Evolutionary conservation across 1,140 invertebrate species (phyloP), one percentile per base, ranked within the genome.

Genomic region (Homarus americanus): DNA sequence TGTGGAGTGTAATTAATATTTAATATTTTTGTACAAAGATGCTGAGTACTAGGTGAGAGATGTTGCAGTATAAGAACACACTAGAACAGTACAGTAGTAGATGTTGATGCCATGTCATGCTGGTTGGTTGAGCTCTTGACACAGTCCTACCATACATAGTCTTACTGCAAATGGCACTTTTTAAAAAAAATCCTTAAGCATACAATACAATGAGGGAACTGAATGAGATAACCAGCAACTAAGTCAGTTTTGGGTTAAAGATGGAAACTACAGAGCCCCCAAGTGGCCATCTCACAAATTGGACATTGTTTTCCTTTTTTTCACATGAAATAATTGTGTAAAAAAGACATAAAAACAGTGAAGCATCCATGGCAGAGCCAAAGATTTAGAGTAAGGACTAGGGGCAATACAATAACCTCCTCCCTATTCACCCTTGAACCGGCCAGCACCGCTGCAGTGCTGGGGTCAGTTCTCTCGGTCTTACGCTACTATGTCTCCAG

Each of bases 1-100:
- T 28, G 15, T 20, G 17, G 36, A 36, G 10, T 82, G 79, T 82
- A 82, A 87, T 90, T 90, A 90, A 90, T 90, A 90, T 90, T 90
- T 90, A 90, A 90, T 90, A 90, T 90, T 90, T 90, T 90, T 90
- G 88, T 90, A 90, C 88, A 90, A 90, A 90, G 88, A 90, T 90
- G 86, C 76, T 88, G 88, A 69, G 80, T 90, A 90, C 88, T 90
- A 90, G 88, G 86, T 90, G 88, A 90, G 88, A 90, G 88, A 84
- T 83, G 88, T 90, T 82, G 80, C 66, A 90, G 88, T 90, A 90
- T 90, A 83, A 90, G 76, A 88, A 79, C 86, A 88, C 86, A 82
- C 86, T 88, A 88, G 86, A 88, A 90, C 88, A 83, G 88, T 88
- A 88, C 76, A 88, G 84, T 82, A 83, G 88, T 90, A 90, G 88